A percentile compares a stretch with the other conserved stretches of the same genome.
Conservation (phyloP, 2,888 invertebrate species). For the Balanococcus diminutus region DNA sequence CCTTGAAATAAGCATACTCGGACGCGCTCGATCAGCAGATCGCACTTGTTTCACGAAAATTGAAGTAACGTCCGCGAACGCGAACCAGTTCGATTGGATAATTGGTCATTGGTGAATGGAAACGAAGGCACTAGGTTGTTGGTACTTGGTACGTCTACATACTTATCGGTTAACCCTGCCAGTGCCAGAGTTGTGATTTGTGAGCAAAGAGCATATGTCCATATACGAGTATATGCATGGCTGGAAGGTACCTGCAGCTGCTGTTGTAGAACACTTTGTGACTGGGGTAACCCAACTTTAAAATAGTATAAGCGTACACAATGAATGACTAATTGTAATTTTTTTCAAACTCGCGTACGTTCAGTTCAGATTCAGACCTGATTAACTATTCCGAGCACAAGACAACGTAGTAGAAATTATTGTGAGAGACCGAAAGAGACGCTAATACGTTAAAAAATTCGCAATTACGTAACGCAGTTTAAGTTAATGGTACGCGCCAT, state of each 20-base stretch:
- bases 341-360: neutral
- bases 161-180: too few species aligned
- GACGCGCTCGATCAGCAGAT: neutral
- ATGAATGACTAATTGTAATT: neutral
- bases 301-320: neutral
- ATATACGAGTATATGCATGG: too few species aligned
- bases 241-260: too few species aligned
- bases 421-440: neutral
- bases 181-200: neutral
- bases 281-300: neutral
- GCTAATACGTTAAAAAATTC: conserved; percentile 13
- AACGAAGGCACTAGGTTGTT: too few species aligned
- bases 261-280: neutral
- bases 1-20: neutral
- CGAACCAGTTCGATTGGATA: neutral
- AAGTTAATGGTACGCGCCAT: conserved; percentile 4
- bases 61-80: neutral
- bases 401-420: neutral
- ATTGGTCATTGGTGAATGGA: neutral
- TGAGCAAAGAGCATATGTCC: neutral
- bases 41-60: neutral
- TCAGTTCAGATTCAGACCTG: too few species aligned
- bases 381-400: conserved; percentile 21
- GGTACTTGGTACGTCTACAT: too few species aligned
- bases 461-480: neutral